Percentiles rank a stretch among this genome's conserved stretches.
These are phyloP conservation scores for Orussus abietinus DNA, from an alignment of 1,140 invertebrate genomes.

Conservation along the genomic window DNA sequence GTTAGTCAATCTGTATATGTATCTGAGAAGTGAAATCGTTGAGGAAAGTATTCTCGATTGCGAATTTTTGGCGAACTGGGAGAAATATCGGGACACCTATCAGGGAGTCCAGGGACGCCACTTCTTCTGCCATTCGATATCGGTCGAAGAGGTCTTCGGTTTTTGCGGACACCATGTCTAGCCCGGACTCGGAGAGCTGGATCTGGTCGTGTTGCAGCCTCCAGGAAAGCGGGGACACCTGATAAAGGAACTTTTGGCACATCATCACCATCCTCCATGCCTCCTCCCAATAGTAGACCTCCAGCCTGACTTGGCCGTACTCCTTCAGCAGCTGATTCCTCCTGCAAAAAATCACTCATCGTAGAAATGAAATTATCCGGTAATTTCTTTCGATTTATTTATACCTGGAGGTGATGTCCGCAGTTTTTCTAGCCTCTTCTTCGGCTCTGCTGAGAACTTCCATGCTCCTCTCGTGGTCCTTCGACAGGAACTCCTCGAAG, in stretches of 20 bases:
- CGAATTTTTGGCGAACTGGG: no score
- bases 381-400: no score
- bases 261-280: conserved; percentile 59
- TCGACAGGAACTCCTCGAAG: conserved; percentile 62
- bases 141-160: conserved; percentile 26
- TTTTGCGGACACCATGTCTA: conserved; percentile 4
- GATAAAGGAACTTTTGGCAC: conserved; percentile 63
- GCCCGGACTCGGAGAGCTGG: conserved; percentile 16
- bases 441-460: conserved; percentile 54
- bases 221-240: conserved; percentile 59
- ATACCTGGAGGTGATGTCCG: conserved; percentile 50
- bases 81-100: conserved; percentile 51
- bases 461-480: conserved; percentile 61
- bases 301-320: conserved; percentile 53
- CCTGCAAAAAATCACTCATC: conserved; percentile 17
- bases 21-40: conserved; percentile 13
- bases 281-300: conserved; percentile 61
- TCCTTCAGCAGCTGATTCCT: conserved; percentile 30
- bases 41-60: conserved; percentile 53
- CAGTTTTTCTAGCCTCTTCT: conserved; percentile 48
- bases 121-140: conserved; percentile 44
- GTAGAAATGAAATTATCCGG: no score
- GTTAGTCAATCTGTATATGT: background rate
- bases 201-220: conserved; percentile 46
- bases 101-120: conserved; percentile 43